Conservation (phyloP, 1,140 invertebrate species). For the Drosophila trapezifrons region DNA sequence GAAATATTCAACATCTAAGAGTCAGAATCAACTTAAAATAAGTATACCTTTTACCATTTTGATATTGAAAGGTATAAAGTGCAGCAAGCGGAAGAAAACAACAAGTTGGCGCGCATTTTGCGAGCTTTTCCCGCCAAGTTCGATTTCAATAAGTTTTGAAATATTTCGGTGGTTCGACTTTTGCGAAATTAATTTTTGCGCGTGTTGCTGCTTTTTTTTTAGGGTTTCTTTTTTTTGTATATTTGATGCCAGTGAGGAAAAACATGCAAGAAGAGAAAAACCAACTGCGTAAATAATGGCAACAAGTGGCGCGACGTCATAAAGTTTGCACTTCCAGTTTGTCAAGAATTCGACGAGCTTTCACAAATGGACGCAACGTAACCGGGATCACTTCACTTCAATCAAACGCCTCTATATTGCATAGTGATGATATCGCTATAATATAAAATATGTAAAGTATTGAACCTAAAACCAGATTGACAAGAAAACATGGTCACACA, state of each 20-base stretch:
- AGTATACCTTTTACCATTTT: not conserved
- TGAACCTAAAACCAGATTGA: not conserved
- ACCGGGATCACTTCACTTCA: slow-evolving; percentile 7
- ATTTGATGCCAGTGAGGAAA: not conserved
- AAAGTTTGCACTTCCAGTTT: slow-evolving; percentile 23
- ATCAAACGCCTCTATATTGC: slow-evolving; percentile 1
- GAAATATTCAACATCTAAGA: not conserved
- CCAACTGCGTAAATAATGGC: slow-evolving; percentile 74
- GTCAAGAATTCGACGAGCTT: slow-evolving; percentile 44
- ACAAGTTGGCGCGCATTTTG: slow-evolving; percentile 49
- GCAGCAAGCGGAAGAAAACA: slow-evolving; percentile 23
- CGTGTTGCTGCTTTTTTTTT: slow-evolving; percentile 36
- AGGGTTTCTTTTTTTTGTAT: slow-evolving; percentile 1
- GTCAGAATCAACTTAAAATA: not conserved
- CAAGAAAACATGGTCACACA: not conserved
- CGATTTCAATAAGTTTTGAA: slow-evolving; percentile 40
- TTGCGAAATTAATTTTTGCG: slow-evolving; percentile 60
- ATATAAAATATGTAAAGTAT: not conserved
- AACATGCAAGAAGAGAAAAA: slow-evolving; percentile 19
- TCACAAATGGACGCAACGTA: slow-evolving; percentile 22
- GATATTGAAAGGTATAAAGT: not conserved
- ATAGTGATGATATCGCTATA: not conserved
- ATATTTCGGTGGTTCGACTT: slow-evolving; percentile 41
- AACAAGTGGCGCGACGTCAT: slow-evolving; percentile 48
- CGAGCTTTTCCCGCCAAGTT: slow-evolving; percentile 33